Percentiles rank a stretch among this genome's conserved stretches.
Conservation (phyloP, 2,113 vertebrate species). For the Cochlearius cochlearius region DNA sequence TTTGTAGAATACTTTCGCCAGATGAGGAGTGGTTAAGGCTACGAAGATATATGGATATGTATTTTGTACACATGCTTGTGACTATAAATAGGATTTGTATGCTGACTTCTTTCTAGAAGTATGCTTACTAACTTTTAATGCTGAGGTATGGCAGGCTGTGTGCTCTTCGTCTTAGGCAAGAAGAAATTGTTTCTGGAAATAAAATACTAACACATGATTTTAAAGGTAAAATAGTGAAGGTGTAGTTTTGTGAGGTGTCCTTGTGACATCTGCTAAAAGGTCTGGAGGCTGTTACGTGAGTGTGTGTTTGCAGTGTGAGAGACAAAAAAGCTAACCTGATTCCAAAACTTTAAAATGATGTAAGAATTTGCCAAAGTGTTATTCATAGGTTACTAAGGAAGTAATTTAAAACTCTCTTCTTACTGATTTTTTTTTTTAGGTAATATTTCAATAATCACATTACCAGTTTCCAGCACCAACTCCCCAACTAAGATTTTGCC, state of each 20-base stretch:
- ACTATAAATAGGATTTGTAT: not conserved
- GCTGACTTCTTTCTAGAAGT: not conserved
- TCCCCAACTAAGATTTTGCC: conserved; percentile 78
- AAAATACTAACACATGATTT: not conserved
- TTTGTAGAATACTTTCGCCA: not conserved
- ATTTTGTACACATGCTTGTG: fast-evolving
- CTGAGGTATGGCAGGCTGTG: not conserved
- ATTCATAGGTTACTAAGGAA: not conserved
- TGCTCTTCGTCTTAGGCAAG: not conserved
- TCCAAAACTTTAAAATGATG: not conserved
- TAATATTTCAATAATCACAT: conserved; percentile 74
- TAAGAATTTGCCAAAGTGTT: not conserved
- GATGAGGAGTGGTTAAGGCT: not conserved
- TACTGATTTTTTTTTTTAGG: conserved; percentile 62
- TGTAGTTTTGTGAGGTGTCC: not conserved
- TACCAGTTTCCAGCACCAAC: conserved; percentile 74
- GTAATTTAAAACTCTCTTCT: not conserved
- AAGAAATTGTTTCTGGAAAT: not conserved
- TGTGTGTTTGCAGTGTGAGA: not conserved
- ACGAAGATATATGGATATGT: not conserved
- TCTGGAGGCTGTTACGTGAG: not conserved
- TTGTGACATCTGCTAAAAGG: not conserved
- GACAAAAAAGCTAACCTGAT: not conserved
- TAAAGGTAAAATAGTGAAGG: not conserved
- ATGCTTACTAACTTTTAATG: not conserved